Base-by-base conservation (phyloP, 2,888 invertebrate genomes). In the Andrena bicolor region DNA sequence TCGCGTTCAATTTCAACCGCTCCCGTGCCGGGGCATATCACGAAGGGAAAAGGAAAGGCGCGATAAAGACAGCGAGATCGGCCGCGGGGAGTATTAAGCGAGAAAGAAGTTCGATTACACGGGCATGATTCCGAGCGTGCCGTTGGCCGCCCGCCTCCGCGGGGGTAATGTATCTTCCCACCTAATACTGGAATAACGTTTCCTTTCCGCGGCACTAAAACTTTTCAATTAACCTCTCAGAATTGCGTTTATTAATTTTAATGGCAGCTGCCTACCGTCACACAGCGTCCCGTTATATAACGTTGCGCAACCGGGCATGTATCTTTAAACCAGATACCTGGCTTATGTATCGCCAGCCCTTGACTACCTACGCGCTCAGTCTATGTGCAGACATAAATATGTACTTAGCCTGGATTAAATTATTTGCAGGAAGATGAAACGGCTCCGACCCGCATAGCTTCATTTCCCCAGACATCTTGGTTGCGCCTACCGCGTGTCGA, bases 361-460 rank as follows among this genome's bases (percentile, higher is more conserved):
- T 74, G 41, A 60, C 65, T 80, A 75, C 58, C 58, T 75, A 70
- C 76, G 74, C 69, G 80, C 72, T 76, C 82, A 26, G 64, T 82
- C 83, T 83, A 86, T 83, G 86, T 86, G 79, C 83, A 84, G 87
- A 88, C 90, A 86, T 90, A 90, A 90, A 90, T 90, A 88, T 88
- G 88, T 89, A 90, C 88, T 90, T 89, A 90, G 86, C 80, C 78
- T 64, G 84, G 89, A 90, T 90, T 89, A 89, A 90, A 90, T 90
- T 89, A 90, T 90, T 90, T 90, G 88, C 83, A 85, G 83, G 86
- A 89, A 90, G 90, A 90, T 90, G 90, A 88, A 90, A 90, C 87
- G 88, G 86, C 81, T 84, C 83, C 85, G 80, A 80, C 88, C 83
- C 83, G 88, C 83, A 76, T 82, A 88, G 77, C 87, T 90, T 90